Conservation (phyloP, 2,888 invertebrate genomes). For the Sipha maydis region DNA sequence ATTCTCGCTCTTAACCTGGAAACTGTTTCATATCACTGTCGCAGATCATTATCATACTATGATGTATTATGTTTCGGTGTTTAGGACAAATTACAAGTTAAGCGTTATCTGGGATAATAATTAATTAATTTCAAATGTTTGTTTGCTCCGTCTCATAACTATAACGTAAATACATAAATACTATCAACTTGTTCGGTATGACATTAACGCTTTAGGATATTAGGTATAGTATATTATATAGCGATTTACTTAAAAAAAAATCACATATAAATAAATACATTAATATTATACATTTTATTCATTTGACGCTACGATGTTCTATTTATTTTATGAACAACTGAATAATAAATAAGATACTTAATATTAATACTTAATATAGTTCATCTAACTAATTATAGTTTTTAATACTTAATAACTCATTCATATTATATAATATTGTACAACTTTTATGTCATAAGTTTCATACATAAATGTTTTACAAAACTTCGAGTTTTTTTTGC, state of each 20-base stretch:
- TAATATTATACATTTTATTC: background rate
- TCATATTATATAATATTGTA: background rate
- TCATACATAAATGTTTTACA: slow-evolving; percentile 5
- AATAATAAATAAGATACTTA: slow-evolving; percentile 8
- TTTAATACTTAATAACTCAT: slow-evolving; percentile 25
- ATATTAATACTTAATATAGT: background rate
- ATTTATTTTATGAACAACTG: background rate
- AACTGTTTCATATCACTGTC: slow-evolving; percentile 19
- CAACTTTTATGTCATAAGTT: background rate
- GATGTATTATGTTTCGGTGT: background rate
- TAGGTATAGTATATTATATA: background rate
- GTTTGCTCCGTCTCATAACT: background rate
- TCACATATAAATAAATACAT: background rate
- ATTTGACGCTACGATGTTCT: background rate
- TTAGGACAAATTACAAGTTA: background rate
- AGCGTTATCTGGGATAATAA: background rate
- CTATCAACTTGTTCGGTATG: background rate
- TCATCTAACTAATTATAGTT: background rate
- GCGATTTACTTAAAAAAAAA: background rate
- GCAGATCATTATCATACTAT: slow-evolving; percentile 7
- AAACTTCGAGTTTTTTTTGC: background rate
- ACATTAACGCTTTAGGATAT: background rate
- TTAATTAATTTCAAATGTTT: background rate
- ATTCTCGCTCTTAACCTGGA: background rate
- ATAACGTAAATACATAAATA: background rate